These are phyloP conservation scores for Bombylius major DNA, from an alignment of 2,888 invertebrate genomes.

Conservation along the genomic window DNA sequence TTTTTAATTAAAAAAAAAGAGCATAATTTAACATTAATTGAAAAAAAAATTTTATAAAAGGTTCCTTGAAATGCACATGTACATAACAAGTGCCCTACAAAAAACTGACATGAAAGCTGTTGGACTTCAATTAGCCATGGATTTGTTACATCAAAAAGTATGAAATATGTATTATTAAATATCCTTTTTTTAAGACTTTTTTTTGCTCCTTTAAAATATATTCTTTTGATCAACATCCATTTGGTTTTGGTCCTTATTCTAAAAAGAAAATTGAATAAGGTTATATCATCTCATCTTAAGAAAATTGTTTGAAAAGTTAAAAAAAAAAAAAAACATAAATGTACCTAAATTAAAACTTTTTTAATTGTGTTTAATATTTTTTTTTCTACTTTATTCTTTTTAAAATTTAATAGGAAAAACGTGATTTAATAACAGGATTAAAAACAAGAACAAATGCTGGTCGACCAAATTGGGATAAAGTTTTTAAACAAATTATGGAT, in stretches of 20 bases:
- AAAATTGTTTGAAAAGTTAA: no score
- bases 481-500: conserved; percentile 72
- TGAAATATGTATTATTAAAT: neutral
- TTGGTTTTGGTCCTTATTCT: no score
- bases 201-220: no score
- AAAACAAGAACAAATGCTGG: conserved; percentile 90
- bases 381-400: conserved; percentile 24
- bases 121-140: conserved; percentile 79
- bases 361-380: neutral
- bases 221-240: no score
- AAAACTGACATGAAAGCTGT: conserved; percentile 91
- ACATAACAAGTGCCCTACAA: conserved; percentile 86
- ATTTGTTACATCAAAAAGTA: conserved; percentile 81
- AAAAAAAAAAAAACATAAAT: no score
- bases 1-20: no score
- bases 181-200: neutral
- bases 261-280: no score
- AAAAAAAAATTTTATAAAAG: conserved; percentile 14
- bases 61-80: conserved; percentile 89
- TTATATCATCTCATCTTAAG: no score
- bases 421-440: conserved; percentile 83
- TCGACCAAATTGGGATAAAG: conserved; percentile 89
- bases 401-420: conserved; percentile 57
- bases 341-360: no score
- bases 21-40: no score